Evolutionary conservation across 2,113 vertebrate species (phyloP), one percentile per base, ranked within the genome.

Genomic region (Cromileptes altivelis): DNA sequence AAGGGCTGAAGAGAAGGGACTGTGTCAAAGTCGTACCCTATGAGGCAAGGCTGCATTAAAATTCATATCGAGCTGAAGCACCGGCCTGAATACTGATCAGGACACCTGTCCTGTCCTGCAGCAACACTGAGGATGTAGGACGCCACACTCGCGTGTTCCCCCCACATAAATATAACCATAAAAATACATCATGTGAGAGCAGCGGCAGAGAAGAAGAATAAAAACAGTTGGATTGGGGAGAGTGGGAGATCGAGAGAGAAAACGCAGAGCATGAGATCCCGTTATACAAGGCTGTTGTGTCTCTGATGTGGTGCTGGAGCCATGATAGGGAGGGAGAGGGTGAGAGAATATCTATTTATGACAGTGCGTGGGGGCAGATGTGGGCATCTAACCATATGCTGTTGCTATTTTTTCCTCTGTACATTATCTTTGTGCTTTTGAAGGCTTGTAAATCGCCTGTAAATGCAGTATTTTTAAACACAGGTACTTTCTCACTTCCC

Each of bases 311-410:
- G 42, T 76, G 87, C 84, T 84, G 85, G 47, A 92, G 87, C 88
- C 80, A 71, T 73, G 75, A 91, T 86, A 70, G 72, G 64, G 84
- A 60, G 82, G 37, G 57, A 78, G 67, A 77, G 84, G 85, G 60
- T 63, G 75, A 92, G 74, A 78, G 70, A 86, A 73, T 87, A 62
- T 91, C 89, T 90, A 93, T 92, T 93, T 93, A 62, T 92, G 89
- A 87, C 70, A 1, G 52, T 55, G 70, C 79, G 87, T 74, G 92
- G 87, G 90, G 91, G 93, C 82, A 86, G 82, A 85, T 81, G 88
- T 91, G 87, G 91, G 88, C 91, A 89, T 76, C 86, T 33, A 75
- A 87, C 71, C 68, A 50, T 88, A 85, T 83, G 83, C 87, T 74
- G 72, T 45, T 74, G 68, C 89, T 91, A 85, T 93, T 89, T 90